Conservation (phyloP, 2,797 vertebrate species). For the Syndactyla subalaris region DNA sequence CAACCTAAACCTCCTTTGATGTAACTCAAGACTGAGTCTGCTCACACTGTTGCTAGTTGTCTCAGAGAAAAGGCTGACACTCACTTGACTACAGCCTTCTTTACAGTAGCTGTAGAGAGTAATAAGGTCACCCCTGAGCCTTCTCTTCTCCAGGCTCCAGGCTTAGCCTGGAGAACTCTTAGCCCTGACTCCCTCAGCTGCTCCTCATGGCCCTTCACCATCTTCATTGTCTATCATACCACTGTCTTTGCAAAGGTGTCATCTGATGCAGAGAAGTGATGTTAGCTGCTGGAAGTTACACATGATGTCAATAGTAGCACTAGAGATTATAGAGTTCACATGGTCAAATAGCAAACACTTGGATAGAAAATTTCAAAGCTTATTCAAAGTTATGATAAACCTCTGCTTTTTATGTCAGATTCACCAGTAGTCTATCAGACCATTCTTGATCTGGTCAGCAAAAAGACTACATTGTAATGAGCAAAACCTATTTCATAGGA, state of each 20-base stretch:
- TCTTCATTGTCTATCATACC: neutral
- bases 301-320: neutral
- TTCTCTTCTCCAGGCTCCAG: neutral
- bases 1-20: neutral
- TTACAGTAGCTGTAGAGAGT: rapidly evolving
- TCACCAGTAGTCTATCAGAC: neutral
- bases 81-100: too few species aligned
- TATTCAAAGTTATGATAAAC: neutral
- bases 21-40: neutral
- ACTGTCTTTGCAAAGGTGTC: neutral
- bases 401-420: neutral
- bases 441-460: neutral
- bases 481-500: neutral
- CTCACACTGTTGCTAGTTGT: neutral
- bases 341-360: neutral
- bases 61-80: neutral
- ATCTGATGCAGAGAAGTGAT: neutral
- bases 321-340: neutral
- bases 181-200: neutral
- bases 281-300: neutral
- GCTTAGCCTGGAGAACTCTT: neutral
- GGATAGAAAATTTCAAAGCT: neutral
- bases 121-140: neutral
- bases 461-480: neutral
- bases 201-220: neutral